Percentiles rank a stretch among this genome's conserved stretches.
phyloP scores from a whole-genome alignment of 2,888 invertebrate species.

The Sphaerophoria taeniata region DNA sequence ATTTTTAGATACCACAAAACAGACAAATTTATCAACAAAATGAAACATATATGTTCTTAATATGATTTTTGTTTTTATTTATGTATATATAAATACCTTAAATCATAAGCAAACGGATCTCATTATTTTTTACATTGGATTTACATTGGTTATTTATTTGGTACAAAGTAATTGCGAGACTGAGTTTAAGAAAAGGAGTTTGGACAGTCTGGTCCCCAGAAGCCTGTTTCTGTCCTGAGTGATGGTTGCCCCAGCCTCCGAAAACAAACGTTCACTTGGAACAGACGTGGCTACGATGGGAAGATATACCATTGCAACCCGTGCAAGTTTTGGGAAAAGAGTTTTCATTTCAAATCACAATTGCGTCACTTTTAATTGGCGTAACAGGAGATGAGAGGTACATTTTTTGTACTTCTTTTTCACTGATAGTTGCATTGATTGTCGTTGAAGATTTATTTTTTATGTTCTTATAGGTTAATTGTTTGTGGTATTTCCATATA shows the following conservation, averaged over 20 bases:
- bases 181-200: slow-evolving; percentile 51
- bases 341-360: slow-evolving; percentile 70
- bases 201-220: slow-evolving; percentile 42
- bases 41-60: no score
- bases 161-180: not conserved
- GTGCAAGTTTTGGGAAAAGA: no score
- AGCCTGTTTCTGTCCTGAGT: slow-evolving; percentile 61
- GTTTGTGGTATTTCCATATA: slow-evolving; percentile 61
- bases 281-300: slow-evolving; percentile 78
- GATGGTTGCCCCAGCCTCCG: slow-evolving; percentile 51
- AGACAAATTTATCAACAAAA: no score
- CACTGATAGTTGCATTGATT: slow-evolving; percentile 33
- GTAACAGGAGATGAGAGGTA: slow-evolving; percentile 77
- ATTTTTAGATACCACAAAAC: no score
- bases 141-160: no score
- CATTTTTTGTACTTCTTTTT: slow-evolving; percentile 76
- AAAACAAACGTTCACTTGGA: slow-evolving; percentile 75
- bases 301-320: slow-evolving; percentile 51
- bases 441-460: slow-evolving; percentile 45
- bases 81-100: no score
- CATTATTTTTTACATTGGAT: no score
- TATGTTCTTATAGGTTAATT: slow-evolving; percentile 45
- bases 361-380: slow-evolving; percentile 73
- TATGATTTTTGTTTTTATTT: no score
- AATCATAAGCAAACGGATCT: no score